These are phyloP conservation scores for Caenorhabditis sp. DNA, from an alignment of 2,888 invertebrate species.

Conservation along the genomic window DNA sequence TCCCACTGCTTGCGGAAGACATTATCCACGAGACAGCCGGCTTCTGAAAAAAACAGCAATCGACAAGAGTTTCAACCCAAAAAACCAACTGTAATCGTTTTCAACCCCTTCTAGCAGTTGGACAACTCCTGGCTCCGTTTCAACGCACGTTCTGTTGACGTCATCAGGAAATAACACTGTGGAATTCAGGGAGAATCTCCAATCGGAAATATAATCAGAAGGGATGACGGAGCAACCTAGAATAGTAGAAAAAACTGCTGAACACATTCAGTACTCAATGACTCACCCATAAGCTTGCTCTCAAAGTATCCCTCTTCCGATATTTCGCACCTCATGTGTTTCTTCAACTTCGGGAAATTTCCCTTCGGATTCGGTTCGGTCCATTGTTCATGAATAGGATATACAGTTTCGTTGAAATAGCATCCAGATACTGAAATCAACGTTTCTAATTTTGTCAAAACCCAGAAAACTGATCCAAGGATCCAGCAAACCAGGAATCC, in stretches of 20 bases:
- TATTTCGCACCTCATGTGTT: not conserved
- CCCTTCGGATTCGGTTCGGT: not conserved
- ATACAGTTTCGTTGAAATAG: slow-evolving; percentile 1
- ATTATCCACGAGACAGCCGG: not conserved
- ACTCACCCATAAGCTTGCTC: not conserved
- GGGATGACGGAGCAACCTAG: not conserved
- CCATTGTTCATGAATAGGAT: not conserved
- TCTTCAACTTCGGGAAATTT: not conserved
- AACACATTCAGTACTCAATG: no score
- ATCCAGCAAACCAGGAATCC: no score
- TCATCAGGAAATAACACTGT: no score
- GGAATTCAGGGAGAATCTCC: no score
- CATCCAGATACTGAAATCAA: slow-evolving; percentile 11
- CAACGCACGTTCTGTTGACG: not conserved
- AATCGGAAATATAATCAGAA: no score
- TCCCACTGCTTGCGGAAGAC: not conserved
- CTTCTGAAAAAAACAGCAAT: not conserved
- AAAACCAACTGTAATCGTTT: not conserved
- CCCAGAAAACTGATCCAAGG: no score
- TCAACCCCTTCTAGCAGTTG: not conserved
- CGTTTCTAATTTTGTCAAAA: no score
- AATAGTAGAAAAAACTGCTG: no score
- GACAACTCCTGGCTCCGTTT: not conserved
- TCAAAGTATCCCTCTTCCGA: slow-evolving; percentile 5
- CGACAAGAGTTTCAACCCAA: no score